Evolutionary conservation across 2,113 vertebrate genomes (phyloP).

Genomic region (Megaceryle torquata): DNA sequence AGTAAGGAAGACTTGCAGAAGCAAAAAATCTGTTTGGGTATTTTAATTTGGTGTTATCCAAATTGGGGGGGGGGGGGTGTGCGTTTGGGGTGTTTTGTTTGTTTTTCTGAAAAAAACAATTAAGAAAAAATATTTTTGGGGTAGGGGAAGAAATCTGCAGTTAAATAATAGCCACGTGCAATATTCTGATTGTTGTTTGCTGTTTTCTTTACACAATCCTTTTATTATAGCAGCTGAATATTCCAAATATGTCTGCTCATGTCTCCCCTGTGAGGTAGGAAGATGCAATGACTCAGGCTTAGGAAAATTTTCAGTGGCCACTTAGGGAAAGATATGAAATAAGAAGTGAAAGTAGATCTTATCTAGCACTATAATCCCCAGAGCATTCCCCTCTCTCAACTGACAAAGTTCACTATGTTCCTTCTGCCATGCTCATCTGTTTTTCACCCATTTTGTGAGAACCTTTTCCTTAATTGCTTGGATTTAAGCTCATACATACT

Average conservation of each 20-base stretch:
- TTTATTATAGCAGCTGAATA: background rate
- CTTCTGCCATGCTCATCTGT: conserved; percentile 23
- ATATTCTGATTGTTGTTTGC: background rate
- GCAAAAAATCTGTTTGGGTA: background rate
- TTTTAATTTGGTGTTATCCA: background rate
- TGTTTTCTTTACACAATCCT: background rate
- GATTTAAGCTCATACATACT: background rate
- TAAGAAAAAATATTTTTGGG: background rate
- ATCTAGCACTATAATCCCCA: background rate
- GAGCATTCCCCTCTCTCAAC: background rate
- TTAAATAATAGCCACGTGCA: background rate
- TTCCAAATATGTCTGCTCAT: background rate
- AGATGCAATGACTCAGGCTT: background rate
- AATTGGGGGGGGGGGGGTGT: too few relatives aligned
- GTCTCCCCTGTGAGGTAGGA: background rate
- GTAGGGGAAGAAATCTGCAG: background rate
- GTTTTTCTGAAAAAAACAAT: background rate
- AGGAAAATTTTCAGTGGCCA: background rate
- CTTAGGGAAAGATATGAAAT: background rate
- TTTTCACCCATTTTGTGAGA: background rate
- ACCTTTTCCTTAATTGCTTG: conserved; percentile 1
- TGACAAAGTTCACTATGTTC: conserved; percentile 13
- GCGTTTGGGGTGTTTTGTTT: too few relatives aligned
- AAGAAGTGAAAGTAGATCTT: background rate
- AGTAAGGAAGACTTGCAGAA: background rate